These are phyloP conservation scores for Galaxea fascicularis DNA, from an alignment of 92 coral and sea anemone genomes.

Conservation along the genomic window DNA sequence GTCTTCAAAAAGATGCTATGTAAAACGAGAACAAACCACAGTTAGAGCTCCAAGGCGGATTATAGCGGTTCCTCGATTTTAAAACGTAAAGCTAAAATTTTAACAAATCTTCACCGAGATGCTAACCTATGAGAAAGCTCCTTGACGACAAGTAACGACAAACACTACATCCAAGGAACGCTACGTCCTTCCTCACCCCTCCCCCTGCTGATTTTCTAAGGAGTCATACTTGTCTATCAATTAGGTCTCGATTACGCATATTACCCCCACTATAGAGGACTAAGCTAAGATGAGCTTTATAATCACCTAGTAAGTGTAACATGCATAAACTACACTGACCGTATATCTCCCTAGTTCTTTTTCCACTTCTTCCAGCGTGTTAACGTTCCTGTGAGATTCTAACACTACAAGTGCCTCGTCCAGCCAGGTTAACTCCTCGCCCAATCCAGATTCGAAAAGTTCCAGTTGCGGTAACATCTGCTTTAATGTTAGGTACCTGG, in stretches of 20 bases:
- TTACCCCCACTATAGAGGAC: background rate
- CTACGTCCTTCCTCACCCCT: too few species aligned
- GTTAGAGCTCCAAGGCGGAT: too few species aligned
- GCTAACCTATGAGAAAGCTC: too few species aligned
- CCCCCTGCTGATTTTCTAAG: too few species aligned
- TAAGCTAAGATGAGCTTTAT: background rate
- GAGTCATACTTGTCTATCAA: too few species aligned
- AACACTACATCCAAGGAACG: too few species aligned
- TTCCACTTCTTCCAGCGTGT: constrained; percentile 72
- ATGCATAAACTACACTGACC: constrained; percentile 48
- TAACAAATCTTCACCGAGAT: too few species aligned
- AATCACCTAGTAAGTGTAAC: background rate
- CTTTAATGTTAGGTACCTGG: constrained; percentile 64
- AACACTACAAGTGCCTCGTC: constrained; percentile 73
- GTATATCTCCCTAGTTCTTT: constrained; percentile 70
- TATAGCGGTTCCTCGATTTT: too few species aligned
- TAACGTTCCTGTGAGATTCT: constrained; percentile 73
- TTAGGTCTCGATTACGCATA: too few species aligned
- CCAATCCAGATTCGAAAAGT: constrained; percentile 79
- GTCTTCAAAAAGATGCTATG: constrained; percentile 75
- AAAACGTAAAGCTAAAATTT: too few species aligned
- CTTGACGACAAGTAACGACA: too few species aligned
- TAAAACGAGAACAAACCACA: background rate
- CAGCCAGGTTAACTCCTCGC: constrained; percentile 79
- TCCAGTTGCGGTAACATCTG: constrained; percentile 87